Evolutionary conservation across 2,888 invertebrate genomes (phyloP), one percentile per base, ranked within the genome.

Genomic region (Conops quadrifasciatus): DNA sequence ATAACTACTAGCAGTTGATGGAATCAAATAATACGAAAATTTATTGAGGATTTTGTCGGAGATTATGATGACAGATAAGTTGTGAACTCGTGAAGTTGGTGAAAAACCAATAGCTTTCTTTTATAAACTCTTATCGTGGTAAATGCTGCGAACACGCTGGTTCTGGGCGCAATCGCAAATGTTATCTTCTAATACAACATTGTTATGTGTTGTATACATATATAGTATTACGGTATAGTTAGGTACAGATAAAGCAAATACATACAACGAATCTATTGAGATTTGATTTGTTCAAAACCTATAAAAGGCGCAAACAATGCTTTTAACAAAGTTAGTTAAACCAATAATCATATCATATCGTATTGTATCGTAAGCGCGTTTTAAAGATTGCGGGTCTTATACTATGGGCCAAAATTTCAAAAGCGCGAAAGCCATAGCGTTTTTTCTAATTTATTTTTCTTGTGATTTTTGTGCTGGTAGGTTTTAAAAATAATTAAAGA

Each of bases 381-480:
- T 36, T 36, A 36, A 67, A 72, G 43, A 72, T 65, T 64, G 73
- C 69, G 77, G 81, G 77, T 76, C 76, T 74, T 72, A 84, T 84
- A 83, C 62, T 7, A 36, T 77, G 78, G 75, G 77, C 71, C 71
- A 73, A 62, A 81, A 78, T 74, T 73, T 78, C 72, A 77, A 72
- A 68, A 75, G 74, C 69, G 80, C 78, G 77, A 75, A 80, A 73
- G 74, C 79, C 71, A 69, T 84, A 77, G 80, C 81, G 74, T 74
- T 82, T 67, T 75, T 84, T 65, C 72, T 80, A 72, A 68, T 82
- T 36, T 36, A 36, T 36, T 36, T 36, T 36, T 36, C 9, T 4
- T 36, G 36, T 9, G 36, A 7, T 7, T 4, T 9, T 7, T 36
- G 36, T 36, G 36, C 36, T 36, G 84, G 84, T 84, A 83, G 80